Evolutionary conservation across 2,888 invertebrate species (phyloP).

Genomic region (Aromia moschata): DNA sequence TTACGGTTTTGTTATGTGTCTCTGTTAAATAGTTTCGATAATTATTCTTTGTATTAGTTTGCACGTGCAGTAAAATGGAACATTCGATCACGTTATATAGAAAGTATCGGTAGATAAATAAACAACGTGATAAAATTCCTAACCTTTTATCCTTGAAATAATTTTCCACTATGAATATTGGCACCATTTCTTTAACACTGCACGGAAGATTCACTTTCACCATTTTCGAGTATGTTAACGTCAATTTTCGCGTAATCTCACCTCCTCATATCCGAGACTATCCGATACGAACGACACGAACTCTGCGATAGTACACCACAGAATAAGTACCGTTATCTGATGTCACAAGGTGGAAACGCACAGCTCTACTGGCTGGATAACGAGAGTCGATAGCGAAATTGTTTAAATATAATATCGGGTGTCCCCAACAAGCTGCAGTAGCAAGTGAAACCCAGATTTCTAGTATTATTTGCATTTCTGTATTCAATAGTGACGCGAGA

Average conservation of each 20-base stretch:
- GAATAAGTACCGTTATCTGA: slow-evolving; percentile 37
- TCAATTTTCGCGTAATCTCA: not conserved
- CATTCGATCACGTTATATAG: not conserved
- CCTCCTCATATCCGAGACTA: slow-evolving; percentile 15
- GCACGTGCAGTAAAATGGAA: not conserved
- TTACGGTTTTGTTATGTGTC: not conserved
- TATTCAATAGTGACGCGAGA: too few species aligned
- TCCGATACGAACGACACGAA: slow-evolving; percentile 11
- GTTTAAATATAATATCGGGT: slow-evolving; percentile 27
- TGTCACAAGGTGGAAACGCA: slow-evolving; percentile 34
- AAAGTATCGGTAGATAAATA: slow-evolving; percentile 1
- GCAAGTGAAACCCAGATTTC: too few species aligned
- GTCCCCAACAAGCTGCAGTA: not conserved
- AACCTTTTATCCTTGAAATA: slow-evolving; percentile 41
- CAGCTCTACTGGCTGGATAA: slow-evolving; percentile 25
- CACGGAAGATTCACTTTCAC: slow-evolving; percentile 38
- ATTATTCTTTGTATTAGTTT: too few species aligned
- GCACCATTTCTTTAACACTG: slow-evolving; percentile 37
- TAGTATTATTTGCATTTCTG: too few species aligned
- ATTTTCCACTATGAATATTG: slow-evolving; percentile 44
- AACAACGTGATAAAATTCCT: not conserved
- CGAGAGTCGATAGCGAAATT: slow-evolving; percentile 34
- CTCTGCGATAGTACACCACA: slow-evolving; percentile 20
- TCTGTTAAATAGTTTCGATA: not conserved
- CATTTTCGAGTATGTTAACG: slow-evolving; percentile 27